Evolutionary conservation across 2,113 vertebrate species (phyloP).

Genomic region (Neogale vison): DNA sequence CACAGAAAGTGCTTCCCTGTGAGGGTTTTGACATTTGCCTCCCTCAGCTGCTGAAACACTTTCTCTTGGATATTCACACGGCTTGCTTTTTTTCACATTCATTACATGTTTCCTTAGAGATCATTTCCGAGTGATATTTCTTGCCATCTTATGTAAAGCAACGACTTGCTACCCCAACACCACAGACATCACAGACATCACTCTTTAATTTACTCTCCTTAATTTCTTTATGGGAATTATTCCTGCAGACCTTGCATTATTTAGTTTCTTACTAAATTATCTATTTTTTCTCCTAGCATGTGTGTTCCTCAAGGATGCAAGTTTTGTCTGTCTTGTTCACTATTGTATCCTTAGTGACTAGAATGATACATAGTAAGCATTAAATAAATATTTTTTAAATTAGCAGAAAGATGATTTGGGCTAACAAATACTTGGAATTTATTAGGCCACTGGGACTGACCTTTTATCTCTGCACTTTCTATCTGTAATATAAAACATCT

Average conservation of each 20-base stretch:
- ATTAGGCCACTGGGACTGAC: not conserved
- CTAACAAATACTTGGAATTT: not conserved
- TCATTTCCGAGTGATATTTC: not conserved
- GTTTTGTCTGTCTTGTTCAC: not conserved
- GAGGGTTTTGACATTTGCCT: not conserved
- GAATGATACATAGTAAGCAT: not conserved
- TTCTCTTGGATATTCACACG: not conserved
- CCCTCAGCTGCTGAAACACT: not conserved
- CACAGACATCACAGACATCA: accelerated
- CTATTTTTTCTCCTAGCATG: not conserved
- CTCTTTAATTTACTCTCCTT: not conserved
- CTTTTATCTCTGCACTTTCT: not conserved
- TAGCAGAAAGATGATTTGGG: not conserved
- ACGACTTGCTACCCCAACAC: not conserved
- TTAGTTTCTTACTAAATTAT: not conserved
- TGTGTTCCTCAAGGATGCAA: not conserved
- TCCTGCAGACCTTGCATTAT: not conserved
- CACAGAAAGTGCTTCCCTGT: not conserved
- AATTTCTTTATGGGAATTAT: not conserved
- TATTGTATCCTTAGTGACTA: not conserved
- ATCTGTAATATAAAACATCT: not conserved
- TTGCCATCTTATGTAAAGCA: not conserved
- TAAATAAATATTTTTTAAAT: not conserved
- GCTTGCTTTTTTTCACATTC: not conserved
- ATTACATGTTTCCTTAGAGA: not conserved